These are phyloP conservation scores for Eumacrocentrus americanus DNA, from an alignment of 2,888 invertebrate genomes.

Conservation along the genomic window DNA sequence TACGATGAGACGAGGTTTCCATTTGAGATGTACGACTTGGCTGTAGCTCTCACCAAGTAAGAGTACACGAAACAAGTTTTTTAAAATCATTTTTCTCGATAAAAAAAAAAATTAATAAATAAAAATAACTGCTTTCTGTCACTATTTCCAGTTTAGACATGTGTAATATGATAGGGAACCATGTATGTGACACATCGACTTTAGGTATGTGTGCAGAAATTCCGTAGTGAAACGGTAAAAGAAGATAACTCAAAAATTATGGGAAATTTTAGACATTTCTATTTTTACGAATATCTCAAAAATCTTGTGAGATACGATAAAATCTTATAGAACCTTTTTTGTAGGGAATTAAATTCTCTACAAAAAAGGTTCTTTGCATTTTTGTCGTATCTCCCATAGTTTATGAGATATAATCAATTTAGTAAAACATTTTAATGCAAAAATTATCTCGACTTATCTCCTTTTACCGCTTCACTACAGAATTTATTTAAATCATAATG, in stretches of 20 bases:
- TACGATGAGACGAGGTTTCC: conserved; percentile 44
- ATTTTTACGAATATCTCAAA: not conserved
- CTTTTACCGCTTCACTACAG: no score
- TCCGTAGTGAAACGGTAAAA: not conserved
- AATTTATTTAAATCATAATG: no score
- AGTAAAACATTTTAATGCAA: not conserved
- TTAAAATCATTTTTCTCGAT: not conserved
- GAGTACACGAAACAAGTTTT: conserved; percentile 8
- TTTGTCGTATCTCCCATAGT: no score
- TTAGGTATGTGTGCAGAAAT: conserved; percentile 40
- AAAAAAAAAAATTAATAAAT: not conserved
- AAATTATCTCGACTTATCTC: no score
- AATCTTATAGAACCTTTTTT: no score
- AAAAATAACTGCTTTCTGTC: not conserved
- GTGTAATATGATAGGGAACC: conserved; percentile 38
- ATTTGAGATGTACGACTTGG: conserved; percentile 45
- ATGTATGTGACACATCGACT: conserved; percentile 41
- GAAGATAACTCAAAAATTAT: not conserved
- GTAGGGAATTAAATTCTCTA: no score
- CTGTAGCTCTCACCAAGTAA: conserved; percentile 49
- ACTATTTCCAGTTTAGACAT: conserved; percentile 41
- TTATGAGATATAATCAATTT: no score
- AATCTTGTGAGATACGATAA: no score
- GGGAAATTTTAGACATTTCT: no score
- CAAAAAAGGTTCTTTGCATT: no score